Base-by-base conservation (phyloP, 2,113 vertebrate genomes). In the Crotalus helleri region DNA sequence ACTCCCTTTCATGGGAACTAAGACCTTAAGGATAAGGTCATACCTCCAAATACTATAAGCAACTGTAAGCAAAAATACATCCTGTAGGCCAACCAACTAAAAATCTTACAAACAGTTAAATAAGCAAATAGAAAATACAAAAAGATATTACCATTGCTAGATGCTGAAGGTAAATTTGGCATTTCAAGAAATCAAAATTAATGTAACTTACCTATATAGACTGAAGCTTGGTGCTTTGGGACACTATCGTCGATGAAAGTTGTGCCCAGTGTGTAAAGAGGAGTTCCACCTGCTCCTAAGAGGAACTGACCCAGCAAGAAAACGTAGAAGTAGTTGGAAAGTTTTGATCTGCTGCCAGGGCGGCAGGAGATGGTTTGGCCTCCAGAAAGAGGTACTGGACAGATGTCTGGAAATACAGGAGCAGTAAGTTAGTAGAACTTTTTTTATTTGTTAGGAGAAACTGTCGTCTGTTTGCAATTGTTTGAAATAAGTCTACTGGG, bases 171-270 rank as follows among this genome's bases (percentile, higher is more conserved):
- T 6, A 53, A 74, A 86, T 86, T 86, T 57, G 55, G 5, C 17
- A 29, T 44, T 26, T 87, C n/a, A 55, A 54, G 58, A 55, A 74
- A 57, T 29, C 54, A 81, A 85, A 39, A 29, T 87, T 19, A 86
- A 13, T n/a, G 49, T 5, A 91, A 69, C 94, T 97, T 97, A 98
- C 98, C 98, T 96, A 98, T 98, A 69, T 98, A 98, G 6, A 98
- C 95, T 10, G 98, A 98, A 93, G 98, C 97, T 85, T 98, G 98
- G 95, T 98, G 97, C 64, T 96, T 97, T 19, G 98, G 97, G 9
- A 98, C 97, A 91, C 97, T 98, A 3, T 98, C 98, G 95, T 98
- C 98, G 94, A 98, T 97, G 95, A 98, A 98, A 59, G 98, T 96
- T 86, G 98, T 98, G 6, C 98, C 98, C 91, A 98, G 91, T 39